Base-by-base conservation (phyloP, 2,797 vertebrate species). In the Diglossa cyanea region DNA sequence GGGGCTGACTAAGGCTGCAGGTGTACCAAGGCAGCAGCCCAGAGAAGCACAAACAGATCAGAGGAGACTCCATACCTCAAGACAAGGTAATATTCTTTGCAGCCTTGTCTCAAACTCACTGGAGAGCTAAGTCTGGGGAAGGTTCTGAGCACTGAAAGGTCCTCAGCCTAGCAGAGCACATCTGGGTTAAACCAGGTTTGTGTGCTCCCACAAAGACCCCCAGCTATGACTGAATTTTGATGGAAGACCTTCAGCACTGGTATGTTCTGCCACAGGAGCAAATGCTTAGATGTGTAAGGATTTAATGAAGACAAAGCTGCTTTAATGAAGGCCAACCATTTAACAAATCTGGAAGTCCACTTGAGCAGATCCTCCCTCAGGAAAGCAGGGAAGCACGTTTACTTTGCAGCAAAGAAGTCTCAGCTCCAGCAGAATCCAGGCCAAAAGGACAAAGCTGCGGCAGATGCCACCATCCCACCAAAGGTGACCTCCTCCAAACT, bases 171-270 rank as follows among this genome's bases (percentile, higher is more conserved):
- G 50, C 9, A 14, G 14, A 75, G 40, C 33, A 55, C 37, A 53
- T 3, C 40, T 30, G 70, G n/a, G 35, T 80, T 31, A 87, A 51
- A 37, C 5, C 21, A 25, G 19, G 23, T 63, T 74, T 78, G n/a
- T 2, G 3, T 1, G 0, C 3, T 14, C 17, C 37, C n/a, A 39
- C 4, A 15, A 12, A 42, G 7, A 61, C 4, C 17, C 25, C 25
- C 50, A 75, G 35, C 77, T 44, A 25, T 0, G 1, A 30, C 37
- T 67, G 63, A 25, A 30, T 35, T 58, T 53, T 58, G 17, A 14
- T 4, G 9, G 21, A 54, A 89, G 51, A 33, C 20, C 23, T 13
- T 23, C 14, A 67, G 37, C 48, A 67, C 28, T 0, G 1, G 40
- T 33, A 4, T 12, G 11, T 17, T 55, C 50, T 53, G 45, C 74